phyloP scores from a whole-genome alignment of 2,113 vertebrate species.

The Pelobates fuscus region DNA sequence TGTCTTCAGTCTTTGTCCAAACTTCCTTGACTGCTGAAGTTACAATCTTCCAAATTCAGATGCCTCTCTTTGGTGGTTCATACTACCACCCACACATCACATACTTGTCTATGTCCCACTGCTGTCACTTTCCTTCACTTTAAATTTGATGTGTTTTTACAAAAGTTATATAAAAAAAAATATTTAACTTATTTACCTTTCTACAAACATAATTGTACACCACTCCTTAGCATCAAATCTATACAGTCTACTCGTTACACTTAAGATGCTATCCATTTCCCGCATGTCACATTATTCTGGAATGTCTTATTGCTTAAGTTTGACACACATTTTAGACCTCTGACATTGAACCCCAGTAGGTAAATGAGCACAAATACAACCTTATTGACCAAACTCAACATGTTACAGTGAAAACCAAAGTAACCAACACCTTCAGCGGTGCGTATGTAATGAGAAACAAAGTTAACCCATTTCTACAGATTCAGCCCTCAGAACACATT shows the following conservation, averaged over 20 bases:
- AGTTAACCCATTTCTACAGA: neutral
- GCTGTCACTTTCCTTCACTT: neutral
- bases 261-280: neutral
- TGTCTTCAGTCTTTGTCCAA: neutral
- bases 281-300: neutral
- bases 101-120: slow-evolving; percentile 3
- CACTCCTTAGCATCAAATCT: neutral
- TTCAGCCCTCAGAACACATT: neutral
- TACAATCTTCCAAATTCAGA: slow-evolving; percentile 3
- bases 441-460: neutral
- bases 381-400: neutral
- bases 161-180: neutral
- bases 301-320: neutral
- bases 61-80: neutral
- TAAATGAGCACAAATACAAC: neutral
- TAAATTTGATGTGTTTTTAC: neutral
- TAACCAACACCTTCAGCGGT: neutral
- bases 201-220: slow-evolving; percentile 9
- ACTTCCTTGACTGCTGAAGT: too few species aligned
- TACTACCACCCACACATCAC: neutral
- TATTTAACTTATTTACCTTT: neutral
- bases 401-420: slow-evolving; percentile 28
- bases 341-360: neutral
- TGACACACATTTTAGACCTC: neutral
- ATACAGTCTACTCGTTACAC: neutral